Percentiles rank a stretch among this genome's conserved stretches.
Conservation (phyloP, 53 echinoderm and acorn worm genomes). For the Paracentrotus lividus region DNA sequence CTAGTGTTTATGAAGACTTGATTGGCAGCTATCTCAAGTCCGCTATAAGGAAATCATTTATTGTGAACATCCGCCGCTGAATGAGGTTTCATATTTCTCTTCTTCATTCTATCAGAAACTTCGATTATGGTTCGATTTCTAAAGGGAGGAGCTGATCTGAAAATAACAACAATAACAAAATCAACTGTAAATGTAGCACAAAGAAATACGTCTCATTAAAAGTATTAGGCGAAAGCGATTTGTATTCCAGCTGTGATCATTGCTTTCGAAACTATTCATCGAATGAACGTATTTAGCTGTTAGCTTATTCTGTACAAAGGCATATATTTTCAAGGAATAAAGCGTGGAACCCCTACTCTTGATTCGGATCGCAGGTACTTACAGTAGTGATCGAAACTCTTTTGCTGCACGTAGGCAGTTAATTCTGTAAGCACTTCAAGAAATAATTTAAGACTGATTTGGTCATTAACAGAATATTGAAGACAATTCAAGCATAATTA, state of each 20-base stretch:
- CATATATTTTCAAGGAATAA: neutral
- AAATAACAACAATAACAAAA: neutral
- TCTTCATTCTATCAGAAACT: neutral
- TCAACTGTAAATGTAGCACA: neutral
- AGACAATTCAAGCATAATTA: neutral
- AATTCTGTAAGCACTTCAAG: slow-evolving; percentile 1
- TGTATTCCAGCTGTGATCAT: neutral
- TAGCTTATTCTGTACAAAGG: too few species aligned
- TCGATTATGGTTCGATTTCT: slow-evolving; percentile 9
- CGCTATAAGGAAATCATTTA: neutral
- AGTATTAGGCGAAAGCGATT: slow-evolving; percentile 1
- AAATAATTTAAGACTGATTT: neutral
- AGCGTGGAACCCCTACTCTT: neutral
- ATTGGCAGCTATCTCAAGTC: neutral
- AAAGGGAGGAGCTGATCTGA: neutral
- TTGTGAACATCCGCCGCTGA: neutral
- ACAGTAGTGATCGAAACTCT: slow-evolving; percentile 9
- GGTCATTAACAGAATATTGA: neutral
- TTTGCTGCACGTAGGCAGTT: neutral
- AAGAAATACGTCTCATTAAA: neutral
- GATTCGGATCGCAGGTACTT: neutral
- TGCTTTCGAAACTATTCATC: neutral
- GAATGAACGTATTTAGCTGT: neutral
- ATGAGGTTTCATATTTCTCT: neutral
- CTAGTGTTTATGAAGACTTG: neutral